phyloP scores from a whole-genome alignment of 2,113 vertebrate species.

The Pomatostomus ruficeps region DNA sequence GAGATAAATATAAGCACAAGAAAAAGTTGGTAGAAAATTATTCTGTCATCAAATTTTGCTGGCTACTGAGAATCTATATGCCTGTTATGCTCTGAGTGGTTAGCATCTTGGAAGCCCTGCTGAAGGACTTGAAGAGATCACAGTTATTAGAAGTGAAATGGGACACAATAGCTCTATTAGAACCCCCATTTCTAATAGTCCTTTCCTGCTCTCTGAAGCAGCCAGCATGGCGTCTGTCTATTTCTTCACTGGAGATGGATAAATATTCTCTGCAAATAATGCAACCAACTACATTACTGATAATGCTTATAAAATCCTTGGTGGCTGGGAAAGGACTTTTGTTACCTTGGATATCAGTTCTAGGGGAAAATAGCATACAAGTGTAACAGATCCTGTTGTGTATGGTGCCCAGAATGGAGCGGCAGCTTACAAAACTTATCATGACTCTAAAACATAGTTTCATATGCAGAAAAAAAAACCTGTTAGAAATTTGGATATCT shows the following conservation, averaged over 20 bases:
- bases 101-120: background rate
- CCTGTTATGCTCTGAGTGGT: background rate
- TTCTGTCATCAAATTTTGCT: background rate
- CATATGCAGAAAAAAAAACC: background rate
- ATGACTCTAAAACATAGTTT: background rate
- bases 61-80: background rate
- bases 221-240: background rate
- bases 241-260: background rate
- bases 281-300: background rate
- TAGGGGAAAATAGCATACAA: background rate
- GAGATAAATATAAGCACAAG: background rate
- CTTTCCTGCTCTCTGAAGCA: background rate
- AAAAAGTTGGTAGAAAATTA: background rate
- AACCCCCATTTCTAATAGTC: background rate
- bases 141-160: constrained; percentile 2
- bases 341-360: background rate
- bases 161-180: background rate
- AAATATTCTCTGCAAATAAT: background rate
- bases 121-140: background rate
- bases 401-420: background rate
- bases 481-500: background rate
- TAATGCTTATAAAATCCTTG: constrained; percentile 28
- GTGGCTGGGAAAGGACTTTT: background rate
- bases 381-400: background rate
- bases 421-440: background rate